Conservation (phyloP, 2,888 invertebrate species). For the Lepetodrilus schrolli region DNA sequence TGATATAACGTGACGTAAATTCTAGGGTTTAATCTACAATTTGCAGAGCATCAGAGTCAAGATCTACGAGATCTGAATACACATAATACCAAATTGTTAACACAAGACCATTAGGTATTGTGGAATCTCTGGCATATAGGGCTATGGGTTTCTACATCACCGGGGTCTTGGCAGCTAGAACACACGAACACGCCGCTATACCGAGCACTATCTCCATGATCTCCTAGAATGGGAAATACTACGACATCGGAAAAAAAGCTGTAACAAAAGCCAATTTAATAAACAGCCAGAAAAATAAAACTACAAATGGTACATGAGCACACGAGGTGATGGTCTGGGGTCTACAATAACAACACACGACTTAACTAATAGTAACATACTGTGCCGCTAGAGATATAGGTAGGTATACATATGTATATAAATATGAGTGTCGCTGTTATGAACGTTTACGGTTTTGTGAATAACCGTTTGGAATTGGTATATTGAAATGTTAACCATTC, state of each 20-base stretch:
- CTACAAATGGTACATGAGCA: constrained; percentile 19
- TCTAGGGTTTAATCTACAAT: too few relatives aligned
- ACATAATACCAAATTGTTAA: too few relatives aligned
- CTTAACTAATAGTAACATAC: background rate
- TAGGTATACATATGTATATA: too few relatives aligned
- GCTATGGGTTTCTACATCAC: constrained; percentile 23
- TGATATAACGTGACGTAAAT: too few relatives aligned
- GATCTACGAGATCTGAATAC: too few relatives aligned
- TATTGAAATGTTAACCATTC: too few relatives aligned
- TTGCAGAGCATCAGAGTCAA: too few relatives aligned
- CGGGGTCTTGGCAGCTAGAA: background rate
- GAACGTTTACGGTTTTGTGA: too few relatives aligned
- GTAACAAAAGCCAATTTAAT: constrained; percentile 32
- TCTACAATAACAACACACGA: constrained; percentile 1
- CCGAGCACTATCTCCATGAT: constrained; percentile 29
- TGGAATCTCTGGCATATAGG: constrained; percentile 20
- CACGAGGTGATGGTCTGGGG: constrained; percentile 2
- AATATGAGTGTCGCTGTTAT: too few relatives aligned
- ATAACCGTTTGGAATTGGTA: too few relatives aligned
- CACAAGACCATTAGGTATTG: too few relatives aligned
- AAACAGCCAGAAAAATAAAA: constrained; percentile 31
- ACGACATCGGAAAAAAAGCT: constrained; percentile 27
- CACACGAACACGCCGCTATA: constrained; percentile 38
- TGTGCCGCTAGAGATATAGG: background rate
- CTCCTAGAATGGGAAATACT: constrained; percentile 29